A percentile compares a stretch with the other conserved stretches of the same genome.
Evolutionary conservation across 30 jellyfish, hydroid and myxozoan species (phyloP).

Genomic region (Turritopsis rubra): DNA sequence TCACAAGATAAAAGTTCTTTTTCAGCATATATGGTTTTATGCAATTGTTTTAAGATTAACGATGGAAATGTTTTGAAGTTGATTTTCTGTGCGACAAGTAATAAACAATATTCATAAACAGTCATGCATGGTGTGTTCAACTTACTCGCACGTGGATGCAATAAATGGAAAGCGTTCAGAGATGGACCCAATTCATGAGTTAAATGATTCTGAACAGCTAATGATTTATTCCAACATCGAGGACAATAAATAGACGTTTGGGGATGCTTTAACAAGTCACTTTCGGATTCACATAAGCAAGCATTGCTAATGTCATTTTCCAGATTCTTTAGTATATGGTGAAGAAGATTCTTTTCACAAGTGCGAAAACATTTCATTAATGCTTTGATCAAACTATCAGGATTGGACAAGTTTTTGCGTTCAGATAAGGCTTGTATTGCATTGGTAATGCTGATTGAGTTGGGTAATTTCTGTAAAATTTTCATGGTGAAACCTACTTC

Average conservation of each 20-base stretch:
- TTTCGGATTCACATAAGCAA: neutral
- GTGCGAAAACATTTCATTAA: neutral
- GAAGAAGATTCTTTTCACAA: slow-evolving; percentile 7
- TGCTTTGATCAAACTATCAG: slow-evolving; percentile 1
- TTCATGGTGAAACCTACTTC: slow-evolving; percentile 12
- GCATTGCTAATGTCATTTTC: neutral
- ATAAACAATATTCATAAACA: neutral
- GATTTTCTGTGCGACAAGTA: neutral
- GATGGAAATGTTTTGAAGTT: neutral
- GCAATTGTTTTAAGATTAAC: neutral
- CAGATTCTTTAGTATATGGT: slow-evolving; percentile 4
- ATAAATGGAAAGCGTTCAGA: neutral
- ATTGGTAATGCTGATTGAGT: neutral
- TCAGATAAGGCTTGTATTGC: slow-evolving; percentile 7
- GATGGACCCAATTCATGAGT: neutral
- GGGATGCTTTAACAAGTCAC: neutral
- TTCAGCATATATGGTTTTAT: neutral
- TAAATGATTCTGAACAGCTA: neutral
- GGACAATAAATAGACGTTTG: neutral
- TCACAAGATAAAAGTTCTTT: slow-evolving; percentile 21
- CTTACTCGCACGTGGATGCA: neutral
- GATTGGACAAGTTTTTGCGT: neutral
- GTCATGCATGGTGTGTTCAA: neutral
- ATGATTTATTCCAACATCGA: neutral
- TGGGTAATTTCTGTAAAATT: neutral